Evolutionary conservation across 2,888 invertebrate genomes (phyloP).

Genomic region (Amphimallon solstitiale): DNA sequence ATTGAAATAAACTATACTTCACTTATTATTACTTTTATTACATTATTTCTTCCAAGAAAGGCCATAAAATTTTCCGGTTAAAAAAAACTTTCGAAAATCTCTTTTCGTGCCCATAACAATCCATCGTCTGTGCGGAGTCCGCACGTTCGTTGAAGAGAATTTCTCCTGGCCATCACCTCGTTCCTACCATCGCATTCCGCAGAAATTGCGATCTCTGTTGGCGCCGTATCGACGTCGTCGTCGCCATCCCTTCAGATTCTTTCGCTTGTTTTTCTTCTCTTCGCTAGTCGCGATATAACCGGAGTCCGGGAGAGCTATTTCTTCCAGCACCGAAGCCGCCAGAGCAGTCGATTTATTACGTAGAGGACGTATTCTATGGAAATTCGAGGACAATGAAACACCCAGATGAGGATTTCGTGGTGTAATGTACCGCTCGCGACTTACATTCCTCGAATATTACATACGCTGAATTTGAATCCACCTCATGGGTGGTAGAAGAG

Average conservation of each 20-base stretch:
- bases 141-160: no score
- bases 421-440: background rate
- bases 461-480: slow-evolving; percentile 21
- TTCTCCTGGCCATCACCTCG: background rate
- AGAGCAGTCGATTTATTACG: slow-evolving; percentile 41
- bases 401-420: background rate
- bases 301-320: background rate
- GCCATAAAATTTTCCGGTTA: no score
- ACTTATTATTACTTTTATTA: no score
- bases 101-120: no score
- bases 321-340: background rate
- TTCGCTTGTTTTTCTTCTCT: background rate
- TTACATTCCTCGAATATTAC: slow-evolving; percentile 23
- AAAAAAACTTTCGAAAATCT: no score
- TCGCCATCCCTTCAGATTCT: slow-evolving; percentile 30
- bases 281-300: background rate
- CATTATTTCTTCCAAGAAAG: no score
- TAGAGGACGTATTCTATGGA: slow-evolving; percentile 43
- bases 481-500: background rate
- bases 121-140: no score
- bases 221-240: slow-evolving; percentile 43
- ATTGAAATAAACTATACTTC: no score
- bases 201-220: slow-evolving; percentile 42
- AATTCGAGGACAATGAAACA: slow-evolving; percentile 35
- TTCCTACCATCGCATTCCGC: slow-evolving; percentile 38